These are phyloP conservation scores for Brachionus asplanchnoidis DNA, from an alignment of 1,140 invertebrate species.

Conservation along the genomic window DNA sequence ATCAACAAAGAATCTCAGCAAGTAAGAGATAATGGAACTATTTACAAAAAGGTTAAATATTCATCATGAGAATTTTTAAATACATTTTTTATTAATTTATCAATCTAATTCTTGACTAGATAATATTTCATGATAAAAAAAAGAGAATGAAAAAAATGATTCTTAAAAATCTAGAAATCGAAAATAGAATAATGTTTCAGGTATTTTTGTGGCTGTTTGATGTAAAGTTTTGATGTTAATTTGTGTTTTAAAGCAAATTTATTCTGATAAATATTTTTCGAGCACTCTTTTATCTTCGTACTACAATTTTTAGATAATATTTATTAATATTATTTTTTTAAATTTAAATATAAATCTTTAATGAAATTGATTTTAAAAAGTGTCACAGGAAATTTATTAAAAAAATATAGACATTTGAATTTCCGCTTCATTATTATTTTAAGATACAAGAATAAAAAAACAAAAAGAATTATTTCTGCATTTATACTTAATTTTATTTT, in stretches of 20 bases:
- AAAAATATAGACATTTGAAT: too few relatives aligned
- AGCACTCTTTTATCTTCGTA: too few relatives aligned
- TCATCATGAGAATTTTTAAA: not conserved
- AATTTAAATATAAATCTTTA: too few relatives aligned
- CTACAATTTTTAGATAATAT: too few relatives aligned
- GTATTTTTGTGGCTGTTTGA: not conserved
- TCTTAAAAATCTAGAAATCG: constrained; percentile 34
- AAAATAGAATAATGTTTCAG: constrained; percentile 33
- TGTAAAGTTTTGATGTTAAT: not conserved
- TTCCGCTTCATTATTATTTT: too few relatives aligned
- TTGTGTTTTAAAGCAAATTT: not conserved
- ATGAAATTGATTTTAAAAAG: too few relatives aligned
- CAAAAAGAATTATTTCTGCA: too few relatives aligned
- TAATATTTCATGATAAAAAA: constrained; percentile 42
- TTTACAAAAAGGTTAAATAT: constrained; percentile 40
- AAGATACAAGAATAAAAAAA: too few relatives aligned
- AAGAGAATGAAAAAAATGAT: constrained; percentile 34
- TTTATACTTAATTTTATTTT: too few relatives aligned
- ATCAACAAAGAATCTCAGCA: constrained; percentile 37
- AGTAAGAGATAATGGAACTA: constrained; percentile 38
- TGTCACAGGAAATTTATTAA: too few relatives aligned
- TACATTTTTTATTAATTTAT: not conserved
- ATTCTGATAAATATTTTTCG: not conserved
- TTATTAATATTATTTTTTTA: too few relatives aligned
- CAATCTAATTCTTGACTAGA: constrained; percentile 18